Percentiles rank a stretch among this genome's conserved stretches.
Evolutionary conservation across 2,888 invertebrate genomes (phyloP).

Genomic region (Gisinianus flammeolus): DNA sequence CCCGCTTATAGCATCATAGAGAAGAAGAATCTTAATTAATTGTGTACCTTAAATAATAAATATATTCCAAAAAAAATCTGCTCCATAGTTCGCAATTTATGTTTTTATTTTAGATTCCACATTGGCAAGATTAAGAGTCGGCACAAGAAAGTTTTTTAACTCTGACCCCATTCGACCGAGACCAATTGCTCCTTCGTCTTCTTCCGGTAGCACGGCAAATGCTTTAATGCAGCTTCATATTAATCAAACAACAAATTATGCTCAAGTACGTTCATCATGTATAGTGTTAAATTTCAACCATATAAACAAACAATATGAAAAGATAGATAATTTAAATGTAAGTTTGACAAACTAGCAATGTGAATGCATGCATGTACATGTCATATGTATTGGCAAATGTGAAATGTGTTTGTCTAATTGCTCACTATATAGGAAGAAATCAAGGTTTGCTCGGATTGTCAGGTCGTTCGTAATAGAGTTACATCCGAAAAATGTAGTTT

Average conservation of each 20-base stretch:
- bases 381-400: neutral
- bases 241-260: neutral
- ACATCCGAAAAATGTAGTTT: constrained; percentile 18
- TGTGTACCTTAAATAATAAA: neutral
- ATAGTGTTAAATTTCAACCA: no score
- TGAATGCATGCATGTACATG: no score
- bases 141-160: constrained; percentile 47
- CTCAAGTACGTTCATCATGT: neutral
- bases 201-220: neutral
- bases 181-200: neutral
- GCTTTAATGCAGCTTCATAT: neutral
- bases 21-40: neutral
- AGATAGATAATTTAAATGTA: no score
- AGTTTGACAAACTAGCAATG: no score
- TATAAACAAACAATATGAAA: no score
- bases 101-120: constrained; percentile 45
- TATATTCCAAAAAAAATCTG: neutral
- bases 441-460: constrained; percentile 34
- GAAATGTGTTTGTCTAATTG: neutral
- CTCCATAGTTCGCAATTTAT: neutral
- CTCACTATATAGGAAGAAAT: neutral
- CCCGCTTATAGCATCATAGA: constrained; percentile 1
- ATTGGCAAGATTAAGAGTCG: constrained; percentile 50
- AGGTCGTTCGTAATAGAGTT: constrained; percentile 41
- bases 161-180: neutral